A percentile compares a stretch with the other conserved stretches of the same genome.
Conservation (phyloP, 2,888 invertebrate genomes). For the Hybos culiciformis region DNA sequence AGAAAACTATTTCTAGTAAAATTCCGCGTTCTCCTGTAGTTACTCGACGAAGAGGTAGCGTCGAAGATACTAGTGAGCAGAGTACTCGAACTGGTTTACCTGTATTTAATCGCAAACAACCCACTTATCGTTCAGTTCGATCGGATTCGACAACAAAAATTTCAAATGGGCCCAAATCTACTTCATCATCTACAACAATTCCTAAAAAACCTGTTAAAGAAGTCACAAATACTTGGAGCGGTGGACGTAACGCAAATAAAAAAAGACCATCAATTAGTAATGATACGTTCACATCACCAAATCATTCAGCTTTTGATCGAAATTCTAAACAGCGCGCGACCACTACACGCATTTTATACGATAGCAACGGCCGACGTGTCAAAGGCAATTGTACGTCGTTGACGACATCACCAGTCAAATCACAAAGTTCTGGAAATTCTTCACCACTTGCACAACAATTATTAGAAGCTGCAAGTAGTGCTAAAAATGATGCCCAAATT, state of each 20-base stretch:
- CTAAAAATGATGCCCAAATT: constrained; percentile 59
- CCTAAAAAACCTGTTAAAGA: constrained; percentile 39
- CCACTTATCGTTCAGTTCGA: constrained; percentile 33
- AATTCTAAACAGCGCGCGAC: constrained; percentile 35
- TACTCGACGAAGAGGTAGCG: constrained; percentile 29
- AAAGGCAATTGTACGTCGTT: constrained; percentile 30
- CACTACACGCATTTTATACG: constrained; percentile 34
- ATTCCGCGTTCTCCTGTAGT: constrained; percentile 33
- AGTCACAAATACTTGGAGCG: constrained; percentile 62
- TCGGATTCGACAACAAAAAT: constrained; percentile 23
- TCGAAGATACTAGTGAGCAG: constrained; percentile 27
- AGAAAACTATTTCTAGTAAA: constrained; percentile 25
- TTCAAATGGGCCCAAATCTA: constrained; percentile 11
- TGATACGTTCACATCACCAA: constrained; percentile 46
- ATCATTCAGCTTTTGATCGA: constrained; percentile 37
- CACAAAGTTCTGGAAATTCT: constrained; percentile 45
- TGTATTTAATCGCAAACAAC: constrained; percentile 30
- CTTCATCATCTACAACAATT: constrained; percentile 26
- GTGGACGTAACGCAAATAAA: constrained; percentile 37
- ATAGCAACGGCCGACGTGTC: constrained; percentile 38
- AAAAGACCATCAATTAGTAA: constrained; percentile 41
- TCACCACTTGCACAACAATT: constrained; percentile 58
- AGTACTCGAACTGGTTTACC: constrained; percentile 23
- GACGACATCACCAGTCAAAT: constrained; percentile 41
- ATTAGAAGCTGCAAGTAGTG: constrained; percentile 51